These are phyloP conservation scores for Cyphomyrmex costatus DNA, from an alignment of 1,140 invertebrate genomes.

Conservation along the genomic window DNA sequence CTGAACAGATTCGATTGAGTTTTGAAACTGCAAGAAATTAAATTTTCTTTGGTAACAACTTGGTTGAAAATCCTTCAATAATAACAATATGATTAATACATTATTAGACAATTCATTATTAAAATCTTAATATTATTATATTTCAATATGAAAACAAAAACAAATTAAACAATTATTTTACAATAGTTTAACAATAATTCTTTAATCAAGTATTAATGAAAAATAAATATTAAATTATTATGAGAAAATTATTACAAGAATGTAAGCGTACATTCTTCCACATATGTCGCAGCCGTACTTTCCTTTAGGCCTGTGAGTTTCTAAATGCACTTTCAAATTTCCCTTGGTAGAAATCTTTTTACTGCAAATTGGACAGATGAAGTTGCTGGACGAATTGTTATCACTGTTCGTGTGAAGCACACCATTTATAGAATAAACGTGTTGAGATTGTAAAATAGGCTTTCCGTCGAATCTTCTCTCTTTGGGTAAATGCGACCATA, in stretches of 20 bases:
- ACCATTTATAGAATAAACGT: slow-evolving; percentile 83
- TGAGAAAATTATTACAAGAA: neutral
- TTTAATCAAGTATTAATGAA: neutral
- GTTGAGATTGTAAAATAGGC: slow-evolving; percentile 76
- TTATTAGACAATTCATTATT: neutral
- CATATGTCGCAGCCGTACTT: slow-evolving; percentile 90
- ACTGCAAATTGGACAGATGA: slow-evolving; percentile 89
- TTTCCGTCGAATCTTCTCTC: slow-evolving; percentile 78
- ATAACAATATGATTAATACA: neutral
- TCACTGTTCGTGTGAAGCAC: slow-evolving; percentile 80
- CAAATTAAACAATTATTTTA: slow-evolving; percentile 4
- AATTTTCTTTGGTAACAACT: slow-evolving; percentile 21
- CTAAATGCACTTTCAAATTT: slow-evolving; percentile 90
- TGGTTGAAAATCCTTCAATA: neutral
- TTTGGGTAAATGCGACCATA: slow-evolving; percentile 87
- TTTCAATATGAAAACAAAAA: neutral
- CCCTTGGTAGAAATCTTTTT: slow-evolving; percentile 89
- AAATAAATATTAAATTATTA: slow-evolving; percentile 19
- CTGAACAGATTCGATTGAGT: slow-evolving; percentile 89
- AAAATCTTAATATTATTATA: slow-evolving; percentile 33
- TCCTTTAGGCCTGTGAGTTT: slow-evolving; percentile 89
- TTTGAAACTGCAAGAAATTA: slow-evolving; percentile 88
- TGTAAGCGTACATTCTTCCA: slow-evolving; percentile 89
- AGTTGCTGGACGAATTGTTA: slow-evolving; percentile 79
- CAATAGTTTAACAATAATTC: neutral